Conservation (phyloP, 2,888 invertebrate genomes). For the Heliconius ismenius region DNA sequence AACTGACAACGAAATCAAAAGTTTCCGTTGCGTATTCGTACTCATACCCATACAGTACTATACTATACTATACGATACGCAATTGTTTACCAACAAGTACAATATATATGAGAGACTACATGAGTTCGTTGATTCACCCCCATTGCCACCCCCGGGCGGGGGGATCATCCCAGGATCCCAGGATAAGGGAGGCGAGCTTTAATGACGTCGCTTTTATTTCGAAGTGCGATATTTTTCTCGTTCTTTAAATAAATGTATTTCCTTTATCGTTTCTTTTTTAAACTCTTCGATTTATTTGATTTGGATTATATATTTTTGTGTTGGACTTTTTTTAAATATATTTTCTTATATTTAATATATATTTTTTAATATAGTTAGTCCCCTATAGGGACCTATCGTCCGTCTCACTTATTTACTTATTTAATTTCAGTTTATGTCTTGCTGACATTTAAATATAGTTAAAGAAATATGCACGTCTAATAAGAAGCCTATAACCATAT, state of each 20-base stretch:
- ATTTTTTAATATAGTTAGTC: too few species aligned
- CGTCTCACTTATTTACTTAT: not conserved
- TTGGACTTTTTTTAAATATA: too few species aligned
- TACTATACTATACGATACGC: conserved; percentile 47
- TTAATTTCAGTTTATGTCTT: not conserved
- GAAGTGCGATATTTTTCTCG: conserved; percentile 62
- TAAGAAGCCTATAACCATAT: not conserved
- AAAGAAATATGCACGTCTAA: not conserved
- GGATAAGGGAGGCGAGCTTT: conserved; percentile 64
- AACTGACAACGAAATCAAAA: conserved; percentile 25
- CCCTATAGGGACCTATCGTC: not conserved
- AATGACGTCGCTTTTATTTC: conserved; percentile 75
- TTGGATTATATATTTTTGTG: conserved; percentile 1
- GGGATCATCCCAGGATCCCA: conserved; percentile 56
- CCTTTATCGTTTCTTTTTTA: conserved; percentile 31
- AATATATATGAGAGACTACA: conserved; percentile 68
- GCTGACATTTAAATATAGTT: too few species aligned
- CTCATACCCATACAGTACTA: not conserved
- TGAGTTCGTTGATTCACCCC: conserved; percentile 75
- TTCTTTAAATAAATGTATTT: conserved; percentile 44
- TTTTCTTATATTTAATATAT: too few species aligned
- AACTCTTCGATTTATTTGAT: conserved; percentile 11
- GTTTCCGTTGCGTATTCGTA: conserved; percentile 23
- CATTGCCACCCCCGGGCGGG: conserved; percentile 35
- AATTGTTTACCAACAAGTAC: conserved; percentile 77